phyloP scores from a whole-genome alignment of 1,140 invertebrate genomes.

The Eufriesea mexicana region DNA sequence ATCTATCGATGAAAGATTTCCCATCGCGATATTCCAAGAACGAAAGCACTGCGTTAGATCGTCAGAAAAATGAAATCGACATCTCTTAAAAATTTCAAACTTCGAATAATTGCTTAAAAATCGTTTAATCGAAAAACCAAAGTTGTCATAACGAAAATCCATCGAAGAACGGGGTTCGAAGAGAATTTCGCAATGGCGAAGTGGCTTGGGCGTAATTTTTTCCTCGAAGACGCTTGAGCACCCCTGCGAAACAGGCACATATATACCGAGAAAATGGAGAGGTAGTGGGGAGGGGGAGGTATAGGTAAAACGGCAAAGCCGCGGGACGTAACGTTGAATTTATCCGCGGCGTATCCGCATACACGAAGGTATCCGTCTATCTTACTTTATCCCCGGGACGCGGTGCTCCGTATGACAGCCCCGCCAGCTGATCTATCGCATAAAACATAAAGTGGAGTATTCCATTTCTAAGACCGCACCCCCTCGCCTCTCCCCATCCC shows the following conservation, averaged over 20 bases:
- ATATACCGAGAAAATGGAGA: slow-evolving; percentile 47
- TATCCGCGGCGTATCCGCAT: slow-evolving; percentile 78
- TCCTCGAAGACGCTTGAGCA: slow-evolving; percentile 57
- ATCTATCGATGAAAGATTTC: too few species aligned
- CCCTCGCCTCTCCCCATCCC: slow-evolving; percentile 8
- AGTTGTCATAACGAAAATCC: too few species aligned
- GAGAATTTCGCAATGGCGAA: neutral
- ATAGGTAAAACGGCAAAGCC: slow-evolving; percentile 79
- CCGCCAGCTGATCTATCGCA: slow-evolving; percentile 81
- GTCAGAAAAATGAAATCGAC: too few species aligned
- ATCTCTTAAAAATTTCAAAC: too few species aligned
- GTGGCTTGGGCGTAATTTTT: neutral
- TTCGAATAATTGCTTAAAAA: too few species aligned
- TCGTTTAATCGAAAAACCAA: too few species aligned
- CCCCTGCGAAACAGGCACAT: slow-evolving; percentile 61
- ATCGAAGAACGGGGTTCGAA: neutral
- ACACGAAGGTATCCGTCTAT: slow-evolving; percentile 80
- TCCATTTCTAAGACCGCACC: slow-evolving; percentile 79
- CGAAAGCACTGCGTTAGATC: too few species aligned
- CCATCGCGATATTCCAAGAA: too few species aligned
- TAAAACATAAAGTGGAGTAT: slow-evolving; percentile 82
- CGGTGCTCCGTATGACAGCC: slow-evolving; percentile 79
- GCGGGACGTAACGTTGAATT: slow-evolving; percentile 80
- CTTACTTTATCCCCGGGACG: slow-evolving; percentile 81
- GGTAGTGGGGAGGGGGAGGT: slow-evolving; percentile 46